These are phyloP conservation scores for Heliconius eleuchia DNA, from an alignment of 1,140 invertebrate species.

Conservation along the genomic window DNA sequence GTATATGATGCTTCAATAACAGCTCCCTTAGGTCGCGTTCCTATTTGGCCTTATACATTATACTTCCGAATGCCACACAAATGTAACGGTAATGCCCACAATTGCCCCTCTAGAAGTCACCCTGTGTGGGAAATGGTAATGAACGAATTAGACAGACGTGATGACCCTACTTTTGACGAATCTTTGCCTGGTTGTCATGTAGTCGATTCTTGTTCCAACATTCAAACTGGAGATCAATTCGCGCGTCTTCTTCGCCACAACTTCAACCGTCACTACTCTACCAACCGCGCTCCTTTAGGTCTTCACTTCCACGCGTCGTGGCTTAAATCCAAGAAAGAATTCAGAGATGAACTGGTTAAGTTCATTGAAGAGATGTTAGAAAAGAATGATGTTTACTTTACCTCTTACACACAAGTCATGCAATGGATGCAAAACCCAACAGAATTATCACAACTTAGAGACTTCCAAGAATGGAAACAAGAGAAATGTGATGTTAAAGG, in stretches of 20 bases:
- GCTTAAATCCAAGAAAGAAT: slow-evolving; percentile 96
- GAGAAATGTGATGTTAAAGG: slow-evolving; percentile 97
- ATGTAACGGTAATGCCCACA: slow-evolving; percentile 95
- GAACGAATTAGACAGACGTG: slow-evolving; percentile 95
- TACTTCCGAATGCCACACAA: slow-evolving; percentile 98
- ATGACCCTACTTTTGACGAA: slow-evolving; percentile 95
- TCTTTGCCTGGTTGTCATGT: slow-evolving; percentile 95
- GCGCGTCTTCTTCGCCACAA: slow-evolving; percentile 94
- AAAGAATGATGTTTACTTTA: slow-evolving; percentile 96
- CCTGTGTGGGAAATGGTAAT: slow-evolving; percentile 98
- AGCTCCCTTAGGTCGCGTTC: slow-evolving; percentile 92
- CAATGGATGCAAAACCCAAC: slow-evolving; percentile 99
- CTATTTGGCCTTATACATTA: slow-evolving; percentile 97
- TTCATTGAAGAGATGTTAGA: slow-evolving; percentile 96
- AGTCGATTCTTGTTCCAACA: slow-evolving; percentile 96
- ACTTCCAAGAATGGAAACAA: slow-evolving; percentile 96
- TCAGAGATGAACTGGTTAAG: slow-evolving; percentile 94
- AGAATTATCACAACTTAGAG: slow-evolving; percentile 91
- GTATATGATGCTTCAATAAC: slow-evolving; percentile 97
- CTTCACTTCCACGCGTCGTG: slow-evolving; percentile 97
- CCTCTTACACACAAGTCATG: slow-evolving; percentile 96
- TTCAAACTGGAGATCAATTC: slow-evolving; percentile 94
- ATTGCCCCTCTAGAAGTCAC: slow-evolving; percentile 94
- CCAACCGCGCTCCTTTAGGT: slow-evolving; percentile 95
- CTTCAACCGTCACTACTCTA: slow-evolving; percentile 96